phyloP scores from a whole-genome alignment of 23 tunicate genomes.

The Oikopleura dioica region DNA sequence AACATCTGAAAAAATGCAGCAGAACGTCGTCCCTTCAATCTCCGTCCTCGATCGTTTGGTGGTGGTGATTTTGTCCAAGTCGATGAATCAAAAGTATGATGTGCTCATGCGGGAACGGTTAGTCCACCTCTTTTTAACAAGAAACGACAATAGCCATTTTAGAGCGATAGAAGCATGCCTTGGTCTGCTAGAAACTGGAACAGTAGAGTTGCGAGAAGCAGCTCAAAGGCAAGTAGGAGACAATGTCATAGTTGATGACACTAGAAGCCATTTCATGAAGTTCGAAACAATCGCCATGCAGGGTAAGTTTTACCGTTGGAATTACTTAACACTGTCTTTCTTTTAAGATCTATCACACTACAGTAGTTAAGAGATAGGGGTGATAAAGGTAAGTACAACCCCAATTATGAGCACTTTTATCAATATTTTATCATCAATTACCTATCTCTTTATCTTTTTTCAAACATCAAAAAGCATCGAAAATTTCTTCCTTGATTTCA shows the following conservation, averaged over 20 bases:
- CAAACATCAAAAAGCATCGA: too few relatives aligned
- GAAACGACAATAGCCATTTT: background rate
- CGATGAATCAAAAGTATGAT: conserved; percentile 16
- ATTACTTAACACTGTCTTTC: background rate
- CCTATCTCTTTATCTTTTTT: too few relatives aligned
- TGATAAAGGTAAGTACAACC: background rate
- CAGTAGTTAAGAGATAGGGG: background rate
- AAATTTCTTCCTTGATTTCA: too few relatives aligned
- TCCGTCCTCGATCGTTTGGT: conserved; percentile 83
- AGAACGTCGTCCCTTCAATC: conserved; percentile 94
- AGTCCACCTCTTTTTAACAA: background rate
- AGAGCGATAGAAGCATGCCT: background rate
- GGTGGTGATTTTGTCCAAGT: conserved; percentile 74
- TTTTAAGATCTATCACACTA: background rate
- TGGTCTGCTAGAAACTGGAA: background rate
- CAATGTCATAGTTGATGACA: conserved; percentile 19
- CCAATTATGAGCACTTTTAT: background rate
- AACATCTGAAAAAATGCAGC: conserved; percentile 22
- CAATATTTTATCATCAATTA: background rate
- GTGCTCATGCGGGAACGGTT: background rate
- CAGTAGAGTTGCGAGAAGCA: conserved; percentile 26
- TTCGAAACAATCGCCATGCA: conserved; percentile 97
- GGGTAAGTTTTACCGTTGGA: conserved; percentile 14
- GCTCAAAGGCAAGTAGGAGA: conserved; percentile 24
- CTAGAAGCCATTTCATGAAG: conserved; percentile 50